Evolutionary conservation across 2,888 invertebrate genomes (phyloP).

Genomic region (Schizotus pectinicornis): DNA sequence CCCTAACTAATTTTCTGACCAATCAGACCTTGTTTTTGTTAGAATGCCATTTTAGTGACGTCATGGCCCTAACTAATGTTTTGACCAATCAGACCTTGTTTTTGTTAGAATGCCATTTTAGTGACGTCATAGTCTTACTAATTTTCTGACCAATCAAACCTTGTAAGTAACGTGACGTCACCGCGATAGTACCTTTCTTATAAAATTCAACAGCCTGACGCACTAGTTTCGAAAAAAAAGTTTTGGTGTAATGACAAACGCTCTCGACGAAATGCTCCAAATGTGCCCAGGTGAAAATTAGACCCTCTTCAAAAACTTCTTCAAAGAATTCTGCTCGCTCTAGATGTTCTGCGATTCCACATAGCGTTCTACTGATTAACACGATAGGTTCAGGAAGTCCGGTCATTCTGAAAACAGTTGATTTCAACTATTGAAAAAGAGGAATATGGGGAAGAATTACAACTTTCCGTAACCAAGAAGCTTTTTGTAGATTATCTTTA

Average conservation of each 20-base stretch:
- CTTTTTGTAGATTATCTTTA: slow-evolving; percentile 30
- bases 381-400: slow-evolving; percentile 45
- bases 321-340: slow-evolving; percentile 40
- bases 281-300: slow-evolving; percentile 64
- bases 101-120: slow-evolving; percentile 4
- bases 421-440: not conserved
- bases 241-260: slow-evolving; percentile 65
- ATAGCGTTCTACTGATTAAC: slow-evolving; percentile 48
- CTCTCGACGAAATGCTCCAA: slow-evolving; percentile 71
- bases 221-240: slow-evolving; percentile 60
- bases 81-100: too few species aligned
- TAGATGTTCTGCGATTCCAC: slow-evolving; percentile 44
- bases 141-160: too few species aligned
- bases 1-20: too few species aligned
- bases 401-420: slow-evolving; percentile 42
- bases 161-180: too few species aligned
- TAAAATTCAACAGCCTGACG: slow-evolving; percentile 50
- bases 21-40: too few species aligned
- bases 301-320: slow-evolving; percentile 51
- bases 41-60: slow-evolving; percentile 8
- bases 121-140: slow-evolving; percentile 10
- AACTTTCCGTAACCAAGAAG: slow-evolving; percentile 16
- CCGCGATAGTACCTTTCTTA: slow-evolving; percentile 56
- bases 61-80: too few species aligned
- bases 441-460: not conserved